Conservation (phyloP, 2,113 vertebrate genomes). For the Suricata suricatta region DNA sequence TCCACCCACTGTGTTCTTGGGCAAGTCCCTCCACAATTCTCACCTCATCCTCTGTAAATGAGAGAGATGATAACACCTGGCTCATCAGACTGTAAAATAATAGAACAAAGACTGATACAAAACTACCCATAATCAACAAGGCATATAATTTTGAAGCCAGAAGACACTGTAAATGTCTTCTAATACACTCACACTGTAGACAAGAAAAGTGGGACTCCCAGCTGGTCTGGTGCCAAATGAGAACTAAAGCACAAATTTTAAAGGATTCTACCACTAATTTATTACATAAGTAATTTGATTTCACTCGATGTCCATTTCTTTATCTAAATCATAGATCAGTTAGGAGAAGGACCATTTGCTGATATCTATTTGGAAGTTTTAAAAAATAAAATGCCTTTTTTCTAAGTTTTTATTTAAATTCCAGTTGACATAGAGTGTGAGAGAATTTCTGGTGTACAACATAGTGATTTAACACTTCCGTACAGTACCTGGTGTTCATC, state of each 20-base stretch:
- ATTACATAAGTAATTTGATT: neutral
- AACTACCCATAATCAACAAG: neutral
- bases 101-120: neutral
- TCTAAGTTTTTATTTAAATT: neutral
- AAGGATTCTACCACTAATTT: neutral
- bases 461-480: neutral
- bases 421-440: neutral
- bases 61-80: neutral
- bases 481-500: neutral
- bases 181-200: neutral
- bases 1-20: neutral
- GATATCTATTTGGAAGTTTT: slow-evolving; percentile 36
- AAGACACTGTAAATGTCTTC: neutral
- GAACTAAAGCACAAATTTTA: neutral
- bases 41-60: neutral
- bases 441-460: neutral
- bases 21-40: neutral
- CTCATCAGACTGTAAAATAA: neutral
- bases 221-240: neutral
- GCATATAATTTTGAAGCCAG: neutral
- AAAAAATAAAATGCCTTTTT: slow-evolving; percentile 52
- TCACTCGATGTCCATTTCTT: neutral
- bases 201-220: neutral
- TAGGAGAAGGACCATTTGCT: slow-evolving; percentile 39
- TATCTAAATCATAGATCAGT: neutral